Base-by-base conservation (phyloP, 2,113 vertebrate genomes). In the Ochotona curzoniae region DNA sequence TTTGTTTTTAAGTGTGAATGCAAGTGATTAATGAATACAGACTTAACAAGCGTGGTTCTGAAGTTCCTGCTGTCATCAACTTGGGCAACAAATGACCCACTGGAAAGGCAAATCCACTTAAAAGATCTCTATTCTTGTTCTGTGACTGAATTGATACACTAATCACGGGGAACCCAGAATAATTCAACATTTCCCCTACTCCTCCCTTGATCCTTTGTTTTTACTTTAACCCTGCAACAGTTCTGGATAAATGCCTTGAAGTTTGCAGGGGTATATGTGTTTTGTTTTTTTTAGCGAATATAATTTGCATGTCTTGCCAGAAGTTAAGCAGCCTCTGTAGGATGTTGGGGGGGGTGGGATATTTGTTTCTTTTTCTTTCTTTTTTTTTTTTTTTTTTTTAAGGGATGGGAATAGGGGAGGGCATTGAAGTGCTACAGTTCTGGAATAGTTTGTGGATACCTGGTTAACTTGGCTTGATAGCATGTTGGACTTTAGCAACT, bases 301-400 rank as follows among this genome's bases (percentile, higher is more conserved):
- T 97, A 95, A 97, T 97, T 97, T 80, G 82, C 98, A 97, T 98
- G 96, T 98, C 97, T 98, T 98, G 97, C 97, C 98, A 98, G 97
- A 96, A 97, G 93, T 96, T 96, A 97, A 98, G 97, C 97, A 97
- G 92, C 98, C 97, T 97, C 84, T 96, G 90, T 96, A 76, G 66
- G 95, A 87, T 95, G 49, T 96, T 95, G 95, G 96, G 96, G 54
- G 96, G 96, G 95, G 88, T 94, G 95, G 88, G 94, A 93, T 83
- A 84, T 97, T 96, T 74, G 91, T 18, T 57, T 79, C 94, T 94
- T 92, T 49, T 86, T 95, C 93, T 92, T 12, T 14, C 79, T 95
- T 94, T 92, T 49, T 86, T 95, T 94, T 35, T 25, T 86, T 95
- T 95, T 90, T 38, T 83, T 92, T 96, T 93, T 94, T 79, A 87